Evolutionary conservation across 2,888 invertebrate genomes (phyloP).

Genomic region (Abrostola tripartita): DNA sequence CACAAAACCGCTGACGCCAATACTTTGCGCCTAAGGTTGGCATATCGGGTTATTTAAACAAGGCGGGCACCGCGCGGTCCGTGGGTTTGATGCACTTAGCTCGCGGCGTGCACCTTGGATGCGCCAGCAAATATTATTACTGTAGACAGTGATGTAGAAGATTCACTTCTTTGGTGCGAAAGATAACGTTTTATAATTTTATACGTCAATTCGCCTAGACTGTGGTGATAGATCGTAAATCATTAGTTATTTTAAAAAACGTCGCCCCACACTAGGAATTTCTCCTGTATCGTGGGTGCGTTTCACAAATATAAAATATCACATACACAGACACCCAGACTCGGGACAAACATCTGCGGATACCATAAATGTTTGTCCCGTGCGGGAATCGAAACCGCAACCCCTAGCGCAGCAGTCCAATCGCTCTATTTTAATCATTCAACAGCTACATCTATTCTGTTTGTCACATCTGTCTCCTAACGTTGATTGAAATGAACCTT

Average conservation of each 20-base stretch:
- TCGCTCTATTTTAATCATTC: too few species aligned
- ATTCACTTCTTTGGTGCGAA: neutral
- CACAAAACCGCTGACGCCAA: neutral
- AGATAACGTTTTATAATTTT: too few species aligned
- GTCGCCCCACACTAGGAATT: too few species aligned
- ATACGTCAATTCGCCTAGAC: neutral
- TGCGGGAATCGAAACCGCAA: too few species aligned
- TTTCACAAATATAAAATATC: too few species aligned
- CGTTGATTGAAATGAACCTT: neutral
- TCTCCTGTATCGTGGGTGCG: too few species aligned
- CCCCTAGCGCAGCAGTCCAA: too few species aligned
- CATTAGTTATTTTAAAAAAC: neutral
- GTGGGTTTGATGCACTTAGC: constrained; percentile 66
- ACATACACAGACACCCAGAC: too few species aligned
- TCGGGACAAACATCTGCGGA: too few species aligned
- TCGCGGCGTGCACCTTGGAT: constrained; percentile 41
- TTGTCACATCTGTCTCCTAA: neutral
- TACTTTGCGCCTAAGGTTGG: constrained; percentile 3
- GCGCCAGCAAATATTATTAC: constrained; percentile 5
- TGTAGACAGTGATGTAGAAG: neutral
- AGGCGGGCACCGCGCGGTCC: constrained; percentile 52
- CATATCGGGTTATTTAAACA: constrained; percentile 39
- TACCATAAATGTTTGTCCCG: too few species aligned
- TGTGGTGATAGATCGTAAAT: neutral
- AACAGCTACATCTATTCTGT: too few species aligned